Evolutionary conservation across 1,140 invertebrate species (phyloP).

Genomic region (Platyscapa corneri): DNA sequence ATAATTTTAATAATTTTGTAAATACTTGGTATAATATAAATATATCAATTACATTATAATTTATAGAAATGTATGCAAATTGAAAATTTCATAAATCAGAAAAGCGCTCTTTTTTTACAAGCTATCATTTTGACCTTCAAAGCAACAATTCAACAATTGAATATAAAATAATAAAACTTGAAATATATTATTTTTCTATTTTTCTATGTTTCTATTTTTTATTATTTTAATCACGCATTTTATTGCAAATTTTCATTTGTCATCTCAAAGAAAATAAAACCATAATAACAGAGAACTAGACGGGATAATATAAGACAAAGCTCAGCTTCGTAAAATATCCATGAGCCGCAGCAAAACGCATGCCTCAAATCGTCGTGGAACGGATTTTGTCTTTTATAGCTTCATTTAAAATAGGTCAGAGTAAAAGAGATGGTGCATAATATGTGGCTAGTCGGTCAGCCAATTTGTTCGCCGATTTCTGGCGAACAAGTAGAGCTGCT

Average conservation of each 20-base stretch:
- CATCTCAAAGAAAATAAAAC: background rate
- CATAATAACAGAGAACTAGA: background rate
- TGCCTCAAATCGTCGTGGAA: background rate
- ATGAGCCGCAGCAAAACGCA: background rate
- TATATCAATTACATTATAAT: no score
- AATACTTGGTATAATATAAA: no score
- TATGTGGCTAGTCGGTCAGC: background rate
- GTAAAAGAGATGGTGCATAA: background rate
- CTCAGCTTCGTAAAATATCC: background rate
- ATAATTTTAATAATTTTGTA: no score
- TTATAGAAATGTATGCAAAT: no score
- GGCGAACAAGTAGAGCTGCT: background rate
- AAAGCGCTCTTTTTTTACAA: no score
- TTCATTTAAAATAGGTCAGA: background rate
- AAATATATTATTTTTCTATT: no score
- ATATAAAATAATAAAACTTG: background rate
- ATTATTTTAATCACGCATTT: background rate
- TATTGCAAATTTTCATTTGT: background rate
- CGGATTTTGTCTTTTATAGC: background rate
- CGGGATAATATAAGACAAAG: background rate
- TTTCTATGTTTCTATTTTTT: background rate
- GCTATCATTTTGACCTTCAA: background rate
- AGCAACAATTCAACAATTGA: background rate
- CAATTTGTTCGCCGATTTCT: slow-evolving; percentile 23
- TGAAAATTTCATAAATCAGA: no score